phyloP scores from a whole-genome alignment of 2,888 invertebrate genomes.

The Tachina fera region DNA sequence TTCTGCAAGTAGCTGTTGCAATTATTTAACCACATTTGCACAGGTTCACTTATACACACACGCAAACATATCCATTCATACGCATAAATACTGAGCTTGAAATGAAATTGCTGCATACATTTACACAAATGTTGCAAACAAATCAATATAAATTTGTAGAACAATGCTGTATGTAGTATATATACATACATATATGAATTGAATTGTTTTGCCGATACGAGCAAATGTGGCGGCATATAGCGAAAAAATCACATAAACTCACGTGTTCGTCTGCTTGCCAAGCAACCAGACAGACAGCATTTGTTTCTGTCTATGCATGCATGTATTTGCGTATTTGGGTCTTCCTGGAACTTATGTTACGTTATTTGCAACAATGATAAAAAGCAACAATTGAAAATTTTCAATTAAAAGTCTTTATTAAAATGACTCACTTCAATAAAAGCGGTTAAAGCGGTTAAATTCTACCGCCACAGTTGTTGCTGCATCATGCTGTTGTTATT shows the following conservation, averaged over 20 bases:
- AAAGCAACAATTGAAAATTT: conserved; percentile 72
- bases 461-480: conserved; percentile 26
- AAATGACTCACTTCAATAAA: conserved; percentile 73
- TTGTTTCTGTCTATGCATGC: conserved; percentile 4
- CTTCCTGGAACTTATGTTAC: conserved; percentile 21
- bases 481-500: conserved; percentile 31
- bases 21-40: conserved; percentile 62
- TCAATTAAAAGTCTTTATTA: conserved; percentile 75
- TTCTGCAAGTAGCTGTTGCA: conserved; percentile 37
- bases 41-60: background rate
- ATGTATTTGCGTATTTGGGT: background rate
- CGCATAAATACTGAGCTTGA: background rate
- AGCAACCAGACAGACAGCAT: background rate
- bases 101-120: background rate
- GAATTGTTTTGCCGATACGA: conserved; percentile 45
- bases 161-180: background rate
- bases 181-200: conserved; percentile 33
- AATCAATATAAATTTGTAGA: too few species aligned
- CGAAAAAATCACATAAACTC: background rate
- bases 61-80: background rate
- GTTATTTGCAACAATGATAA: conserved; percentile 59
- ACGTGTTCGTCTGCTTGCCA: background rate
- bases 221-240: background rate
- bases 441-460: conserved; percentile 60
- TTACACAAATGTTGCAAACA: background rate